Evolutionary conservation across 2,113 vertebrate species (phyloP).

Genomic region (Platichthys flesus): DNA sequence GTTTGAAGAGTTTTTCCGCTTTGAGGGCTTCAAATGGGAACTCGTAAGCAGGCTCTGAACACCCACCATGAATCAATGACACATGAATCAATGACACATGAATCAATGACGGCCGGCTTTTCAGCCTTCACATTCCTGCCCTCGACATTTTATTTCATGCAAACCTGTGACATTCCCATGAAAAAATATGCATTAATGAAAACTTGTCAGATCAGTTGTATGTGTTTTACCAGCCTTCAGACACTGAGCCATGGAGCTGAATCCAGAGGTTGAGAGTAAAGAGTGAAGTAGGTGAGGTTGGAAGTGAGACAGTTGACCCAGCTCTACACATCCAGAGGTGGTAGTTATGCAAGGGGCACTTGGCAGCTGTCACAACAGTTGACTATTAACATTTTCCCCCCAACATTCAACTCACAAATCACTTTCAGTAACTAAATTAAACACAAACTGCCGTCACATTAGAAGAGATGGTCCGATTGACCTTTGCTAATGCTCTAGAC

Average conservation of each 20-base stretch:
- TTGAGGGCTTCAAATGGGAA: slow-evolving; percentile 24
- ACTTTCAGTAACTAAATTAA: background rate
- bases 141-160: too few relatives aligned
- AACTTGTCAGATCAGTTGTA: too few relatives aligned
- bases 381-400: background rate
- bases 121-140: background rate
- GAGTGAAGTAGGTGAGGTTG: background rate
- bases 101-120: background rate
- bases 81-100: background rate
- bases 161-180: background rate
- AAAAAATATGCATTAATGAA: background rate
- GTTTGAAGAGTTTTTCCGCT: slow-evolving; percentile 22
- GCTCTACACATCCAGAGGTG: slow-evolving; percentile 47
- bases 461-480: background rate
- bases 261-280: background rate
- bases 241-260: background rate
- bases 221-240: too few relatives aligned
- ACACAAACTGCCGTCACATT: slow-evolving; percentile 18
- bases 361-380: slow-evolving; percentile 70
- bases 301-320: background rate
- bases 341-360: slow-evolving; percentile 48
- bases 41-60: slow-evolving; percentile 21
- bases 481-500: too few relatives aligned
- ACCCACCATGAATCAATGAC: slow-evolving; percentile 28
- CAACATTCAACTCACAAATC: too few relatives aligned